These are phyloP conservation scores for Mallotus villosus DNA, from an alignment of 2,797 vertebrate genomes.

Conservation along the genomic window DNA sequence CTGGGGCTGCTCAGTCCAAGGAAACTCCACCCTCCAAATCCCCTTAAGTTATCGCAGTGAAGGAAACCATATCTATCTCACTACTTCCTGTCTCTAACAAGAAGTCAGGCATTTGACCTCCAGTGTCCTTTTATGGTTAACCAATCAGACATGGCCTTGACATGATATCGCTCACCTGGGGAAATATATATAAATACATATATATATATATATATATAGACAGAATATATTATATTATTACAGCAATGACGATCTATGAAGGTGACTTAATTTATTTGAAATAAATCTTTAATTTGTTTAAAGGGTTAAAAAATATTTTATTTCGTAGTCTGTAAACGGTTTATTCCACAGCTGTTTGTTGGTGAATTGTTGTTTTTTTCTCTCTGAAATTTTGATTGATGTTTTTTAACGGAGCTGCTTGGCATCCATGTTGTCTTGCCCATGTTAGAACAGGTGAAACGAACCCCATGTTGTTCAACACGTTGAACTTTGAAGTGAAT, in stretches of 20 bases:
- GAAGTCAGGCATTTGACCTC: constrained; percentile 48
- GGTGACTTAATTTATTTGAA: constrained; percentile 83
- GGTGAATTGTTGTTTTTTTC: constrained; percentile 48
- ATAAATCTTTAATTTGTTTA: constrained; percentile 84
- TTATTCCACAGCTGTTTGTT: constrained; percentile 63
- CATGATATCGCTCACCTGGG: constrained; percentile 16
- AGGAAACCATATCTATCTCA: constrained; percentile 49
- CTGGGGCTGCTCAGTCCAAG: constrained; percentile 31
- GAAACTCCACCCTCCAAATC: constrained; percentile 26
- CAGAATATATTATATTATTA: constrained; percentile 59
- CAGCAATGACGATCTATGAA: constrained; percentile 73
- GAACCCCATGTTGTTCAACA: background rate
- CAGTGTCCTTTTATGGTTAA: constrained; percentile 63
- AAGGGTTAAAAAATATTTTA: constrained; percentile 68
- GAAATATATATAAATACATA: too few species aligned
- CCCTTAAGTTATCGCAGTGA: constrained; percentile 44
- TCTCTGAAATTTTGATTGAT: constrained; percentile 22
- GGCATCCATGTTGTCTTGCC: constrained; percentile 29
- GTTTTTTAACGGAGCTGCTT: constrained; percentile 32
- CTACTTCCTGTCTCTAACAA: constrained; percentile 57
- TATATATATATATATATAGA: constrained; percentile 63
- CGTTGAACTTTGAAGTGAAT: background rate
- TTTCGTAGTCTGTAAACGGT: constrained; percentile 76
- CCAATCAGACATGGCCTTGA: constrained; percentile 67
- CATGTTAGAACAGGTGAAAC: constrained; percentile 7